These are phyloP conservation scores for Chaenocephalus aceratus DNA, from an alignment of 2,113 vertebrate species.

Conservation along the genomic window DNA sequence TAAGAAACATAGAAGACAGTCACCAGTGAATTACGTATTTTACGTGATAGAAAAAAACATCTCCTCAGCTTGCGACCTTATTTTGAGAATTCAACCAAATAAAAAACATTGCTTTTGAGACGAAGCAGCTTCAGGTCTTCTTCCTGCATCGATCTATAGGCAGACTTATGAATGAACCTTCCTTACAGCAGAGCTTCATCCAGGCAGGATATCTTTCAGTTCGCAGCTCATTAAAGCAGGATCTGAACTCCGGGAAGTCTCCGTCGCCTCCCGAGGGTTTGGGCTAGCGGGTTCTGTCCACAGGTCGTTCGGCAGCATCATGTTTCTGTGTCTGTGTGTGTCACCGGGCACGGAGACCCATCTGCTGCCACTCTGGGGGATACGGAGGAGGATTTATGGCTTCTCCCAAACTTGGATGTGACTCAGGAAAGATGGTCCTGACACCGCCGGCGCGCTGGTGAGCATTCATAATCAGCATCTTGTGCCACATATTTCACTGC, in stretches of 20 bases:
- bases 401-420: slow-evolving; percentile 36
- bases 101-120: no score
- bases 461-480: slow-evolving; percentile 51
- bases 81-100: no score
- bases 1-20: no score
- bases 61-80: no score
- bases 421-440: slow-evolving; percentile 37
- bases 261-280: background rate
- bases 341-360: slow-evolving; percentile 48
- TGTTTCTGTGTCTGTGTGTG: slow-evolving; percentile 38
- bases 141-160: no score
- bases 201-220: slow-evolving; percentile 15
- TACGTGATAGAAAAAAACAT: no score
- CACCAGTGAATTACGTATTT: no score
- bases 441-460: slow-evolving; percentile 17
- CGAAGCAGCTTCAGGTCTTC: no score
- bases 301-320: slow-evolving; percentile 34
- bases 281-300: slow-evolving; percentile 21
- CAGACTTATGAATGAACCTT: background rate
- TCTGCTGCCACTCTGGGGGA: slow-evolving; percentile 45
- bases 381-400: slow-evolving; percentile 11
- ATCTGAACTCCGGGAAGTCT: slow-evolving; percentile 27
- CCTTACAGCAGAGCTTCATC: background rate
- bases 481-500: slow-evolving; percentile 4
- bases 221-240: slow-evolving; percentile 38